Evolutionary conservation across 2,888 invertebrate species (phyloP).

Genomic region (Syrphus vitripennis): DNA sequence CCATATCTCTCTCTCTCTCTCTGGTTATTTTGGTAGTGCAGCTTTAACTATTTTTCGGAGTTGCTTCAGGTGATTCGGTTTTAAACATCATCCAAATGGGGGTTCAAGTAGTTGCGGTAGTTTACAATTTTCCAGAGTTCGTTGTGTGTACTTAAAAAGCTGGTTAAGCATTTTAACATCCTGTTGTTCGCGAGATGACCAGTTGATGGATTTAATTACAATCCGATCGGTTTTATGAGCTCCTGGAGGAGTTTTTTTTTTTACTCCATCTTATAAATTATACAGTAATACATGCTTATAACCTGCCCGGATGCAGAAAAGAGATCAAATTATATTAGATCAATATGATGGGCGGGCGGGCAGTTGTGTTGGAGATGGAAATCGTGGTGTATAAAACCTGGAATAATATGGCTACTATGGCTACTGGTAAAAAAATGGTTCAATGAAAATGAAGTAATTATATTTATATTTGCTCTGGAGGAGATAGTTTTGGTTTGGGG

Average conservation of each 20-base stretch:
- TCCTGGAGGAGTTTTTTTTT: neutral
- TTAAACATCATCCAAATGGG: neutral
- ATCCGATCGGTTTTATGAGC: slow-evolving; percentile 39
- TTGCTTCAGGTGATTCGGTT: slow-evolving; percentile 21
- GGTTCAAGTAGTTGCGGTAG: neutral
- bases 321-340: slow-evolving; percentile 10
- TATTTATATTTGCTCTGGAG: neutral
- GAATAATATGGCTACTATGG: neutral
- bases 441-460: neutral
- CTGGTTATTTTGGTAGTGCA: slow-evolving; percentile 14
- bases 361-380: neutral
- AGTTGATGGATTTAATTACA: slow-evolving; percentile 57
- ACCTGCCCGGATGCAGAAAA: slow-evolving; percentile 10
- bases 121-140: neutral
- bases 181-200: slow-evolving; percentile 15
- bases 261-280: slow-evolving; percentile 7
- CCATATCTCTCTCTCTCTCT: no score
- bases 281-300: neutral
- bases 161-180: slow-evolving; percentile 6
- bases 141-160: neutral
- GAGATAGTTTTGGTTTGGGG: neutral
- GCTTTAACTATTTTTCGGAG: slow-evolving; percentile 25
- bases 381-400: neutral
- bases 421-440: neutral
- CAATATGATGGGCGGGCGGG: neutral